Conservation (phyloP, 2,113 vertebrate genomes). For the Platysteira castanea region DNA sequence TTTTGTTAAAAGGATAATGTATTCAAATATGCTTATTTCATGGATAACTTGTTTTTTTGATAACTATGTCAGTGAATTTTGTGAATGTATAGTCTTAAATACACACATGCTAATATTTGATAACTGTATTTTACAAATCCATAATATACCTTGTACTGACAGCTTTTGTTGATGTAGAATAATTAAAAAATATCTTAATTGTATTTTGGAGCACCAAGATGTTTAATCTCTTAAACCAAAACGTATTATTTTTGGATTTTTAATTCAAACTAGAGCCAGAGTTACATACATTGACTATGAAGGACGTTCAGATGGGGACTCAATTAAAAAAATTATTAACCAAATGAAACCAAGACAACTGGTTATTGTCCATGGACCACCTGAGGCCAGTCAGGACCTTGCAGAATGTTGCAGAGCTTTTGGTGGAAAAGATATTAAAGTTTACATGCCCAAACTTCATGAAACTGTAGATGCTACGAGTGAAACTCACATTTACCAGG, state of each 20-base stretch:
- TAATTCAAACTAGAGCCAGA: slow-evolving; percentile 79
- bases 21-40: neutral
- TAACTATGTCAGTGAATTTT: neutral
- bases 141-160: neutral
- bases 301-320: slow-evolving; percentile 96
- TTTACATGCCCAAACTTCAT: slow-evolving; percentile 94
- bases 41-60: neutral
- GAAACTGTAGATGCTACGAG: slow-evolving; percentile 97
- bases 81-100: neutral
- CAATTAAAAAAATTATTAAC: slow-evolving; percentile 99
- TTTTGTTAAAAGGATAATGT: neutral
- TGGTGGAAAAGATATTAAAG: slow-evolving; percentile 96
- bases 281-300: slow-evolving; percentile 97
- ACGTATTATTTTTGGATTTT: neutral
- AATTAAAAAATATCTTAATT: neutral
- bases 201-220: neutral
- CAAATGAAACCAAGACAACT: slow-evolving; percentile 98
- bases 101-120: neutral
- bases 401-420: slow-evolving; percentile 95
- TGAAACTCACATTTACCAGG: slow-evolving; percentile 99
- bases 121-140: neutral
- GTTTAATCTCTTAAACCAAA: neutral
- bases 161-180: neutral
- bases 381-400: slow-evolving; percentile 92
- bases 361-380: slow-evolving; percentile 92